Conservation (phyloP, 2,113 vertebrate species). For the Pterocles gutturalis region DNA sequence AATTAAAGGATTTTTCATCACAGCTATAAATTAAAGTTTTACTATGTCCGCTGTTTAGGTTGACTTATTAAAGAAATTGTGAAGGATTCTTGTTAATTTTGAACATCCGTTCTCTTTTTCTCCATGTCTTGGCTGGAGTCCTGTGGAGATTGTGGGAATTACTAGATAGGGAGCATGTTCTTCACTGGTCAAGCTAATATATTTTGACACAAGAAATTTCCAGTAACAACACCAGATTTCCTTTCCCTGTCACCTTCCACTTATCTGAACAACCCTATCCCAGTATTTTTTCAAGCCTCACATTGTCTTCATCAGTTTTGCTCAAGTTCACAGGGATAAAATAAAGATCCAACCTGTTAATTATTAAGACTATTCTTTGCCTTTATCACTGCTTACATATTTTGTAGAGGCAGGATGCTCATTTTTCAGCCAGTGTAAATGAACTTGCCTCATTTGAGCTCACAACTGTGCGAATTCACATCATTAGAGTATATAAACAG, state of each 20-base stretch:
- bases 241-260: not conserved
- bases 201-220: not conserved
- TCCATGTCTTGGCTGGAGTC: not conserved
- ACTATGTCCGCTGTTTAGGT: not conserved
- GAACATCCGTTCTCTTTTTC: not conserved
- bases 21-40: constrained; percentile 26
- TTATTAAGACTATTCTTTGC: not conserved
- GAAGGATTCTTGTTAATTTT: not conserved
- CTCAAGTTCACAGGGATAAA: not conserved
- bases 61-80: not conserved
- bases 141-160: not conserved
- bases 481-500: not conserved
- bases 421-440: not conserved
- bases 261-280: not conserved
- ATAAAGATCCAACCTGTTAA: not conserved
- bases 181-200: not conserved
- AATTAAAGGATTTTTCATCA: constrained; percentile 35
- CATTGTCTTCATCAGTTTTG: not conserved
- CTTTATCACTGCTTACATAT: not conserved
- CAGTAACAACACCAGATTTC: not conserved
- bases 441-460: not conserved
- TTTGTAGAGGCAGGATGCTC: not conserved
- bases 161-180: not conserved
- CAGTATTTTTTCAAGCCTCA: not conserved
- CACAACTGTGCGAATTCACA: not conserved